Percentiles rank a stretch among this genome's conserved stretches.
Conservation (phyloP, 2,797 vertebrate genomes). For the Crocidura indochinensis region DNA sequence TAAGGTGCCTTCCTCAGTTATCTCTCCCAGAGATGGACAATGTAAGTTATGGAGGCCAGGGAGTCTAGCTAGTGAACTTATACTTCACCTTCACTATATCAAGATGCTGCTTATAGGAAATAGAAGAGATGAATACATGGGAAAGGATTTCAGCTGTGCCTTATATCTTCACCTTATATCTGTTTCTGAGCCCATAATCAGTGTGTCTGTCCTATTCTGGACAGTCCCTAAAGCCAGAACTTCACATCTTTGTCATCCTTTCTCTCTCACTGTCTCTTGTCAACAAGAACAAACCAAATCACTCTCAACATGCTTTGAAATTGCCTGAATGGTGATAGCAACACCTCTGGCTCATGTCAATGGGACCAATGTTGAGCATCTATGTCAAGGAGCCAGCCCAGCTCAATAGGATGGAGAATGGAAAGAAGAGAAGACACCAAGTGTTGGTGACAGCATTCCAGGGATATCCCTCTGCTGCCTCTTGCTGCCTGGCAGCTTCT, state of each 20-base stretch:
- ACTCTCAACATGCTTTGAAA: neutral
- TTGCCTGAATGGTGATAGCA: neutral
- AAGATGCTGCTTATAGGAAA: neutral
- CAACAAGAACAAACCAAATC: neutral
- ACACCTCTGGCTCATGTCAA: neutral
- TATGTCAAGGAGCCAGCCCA: neutral
- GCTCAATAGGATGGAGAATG: neutral
- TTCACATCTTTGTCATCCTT: neutral
- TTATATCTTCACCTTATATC: neutral
- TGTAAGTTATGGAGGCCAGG: neutral
- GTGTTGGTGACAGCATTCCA: constrained; percentile 59
- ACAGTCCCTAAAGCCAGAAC: neutral
- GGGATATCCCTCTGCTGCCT: neutral
- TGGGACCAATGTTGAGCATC: neutral
- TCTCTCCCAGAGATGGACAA: neutral
- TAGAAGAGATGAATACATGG: neutral
- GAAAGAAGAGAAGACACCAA: neutral
- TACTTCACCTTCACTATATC: neutral
- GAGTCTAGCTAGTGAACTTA: neutral
- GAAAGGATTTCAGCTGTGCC: neutral
- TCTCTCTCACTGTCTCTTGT: constrained; percentile 1
- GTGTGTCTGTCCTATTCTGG: neutral
- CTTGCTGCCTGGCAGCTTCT: neutral
- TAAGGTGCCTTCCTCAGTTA: no score
- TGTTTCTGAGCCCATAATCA: neutral